Percentiles rank a stretch among this genome's conserved stretches.
phyloP scores from a whole-genome alignment of 2,113 vertebrate species.

The Trogon melanurus region DNA sequence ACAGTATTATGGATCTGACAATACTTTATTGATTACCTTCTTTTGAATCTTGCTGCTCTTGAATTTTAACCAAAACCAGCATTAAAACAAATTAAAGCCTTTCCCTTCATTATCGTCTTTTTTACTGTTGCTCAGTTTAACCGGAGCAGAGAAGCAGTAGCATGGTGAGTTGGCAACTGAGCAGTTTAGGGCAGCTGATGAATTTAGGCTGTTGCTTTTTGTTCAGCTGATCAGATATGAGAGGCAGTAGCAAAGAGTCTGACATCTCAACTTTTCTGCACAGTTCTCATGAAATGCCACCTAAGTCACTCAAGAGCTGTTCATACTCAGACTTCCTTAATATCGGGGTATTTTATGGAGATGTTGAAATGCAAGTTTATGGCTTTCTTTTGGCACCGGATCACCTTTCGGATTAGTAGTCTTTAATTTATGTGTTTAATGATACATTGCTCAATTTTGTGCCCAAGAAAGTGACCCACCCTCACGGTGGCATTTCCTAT shows the following conservation, averaged over 20 bases:
- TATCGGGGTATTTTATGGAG: background rate
- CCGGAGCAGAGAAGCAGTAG: background rate
- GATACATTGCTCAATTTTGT: background rate
- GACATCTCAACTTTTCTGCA: accelerated
- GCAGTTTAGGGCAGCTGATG: background rate
- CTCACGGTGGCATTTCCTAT: background rate
- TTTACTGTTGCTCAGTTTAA: background rate
- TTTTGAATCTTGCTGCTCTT: background rate
- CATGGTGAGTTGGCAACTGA: background rate
- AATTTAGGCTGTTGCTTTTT: background rate
- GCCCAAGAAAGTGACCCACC: background rate
- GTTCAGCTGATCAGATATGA: background rate
- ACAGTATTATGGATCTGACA: background rate
- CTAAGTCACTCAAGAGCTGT: background rate
- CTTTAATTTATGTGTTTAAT: background rate
- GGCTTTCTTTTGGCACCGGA: background rate
- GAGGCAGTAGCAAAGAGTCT: background rate
- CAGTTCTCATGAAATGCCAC: background rate
- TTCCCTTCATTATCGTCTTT: background rate
- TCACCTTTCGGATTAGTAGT: background rate
- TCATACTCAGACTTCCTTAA: background rate
- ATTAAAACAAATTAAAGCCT: background rate
- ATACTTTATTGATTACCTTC: background rate
- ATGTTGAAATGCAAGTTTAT: background rate
- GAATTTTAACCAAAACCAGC: background rate